phyloP scores from a whole-genome alignment of 2,797 vertebrate species.

The Betta splendens region DNA sequence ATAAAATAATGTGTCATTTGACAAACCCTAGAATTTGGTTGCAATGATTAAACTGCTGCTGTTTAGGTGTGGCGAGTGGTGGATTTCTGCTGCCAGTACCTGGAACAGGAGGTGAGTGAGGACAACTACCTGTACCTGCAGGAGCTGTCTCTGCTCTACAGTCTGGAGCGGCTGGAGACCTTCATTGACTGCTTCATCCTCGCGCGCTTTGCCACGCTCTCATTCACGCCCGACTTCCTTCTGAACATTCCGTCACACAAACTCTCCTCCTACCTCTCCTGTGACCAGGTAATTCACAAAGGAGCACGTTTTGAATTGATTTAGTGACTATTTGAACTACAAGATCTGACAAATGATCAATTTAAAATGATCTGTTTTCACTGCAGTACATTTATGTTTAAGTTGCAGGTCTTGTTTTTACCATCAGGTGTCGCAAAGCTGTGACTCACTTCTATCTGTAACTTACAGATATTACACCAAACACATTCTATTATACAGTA shows the following conservation, averaged over 20 bases:
- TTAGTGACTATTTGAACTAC: no score
- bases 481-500: no score
- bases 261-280: constrained; percentile 87
- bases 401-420: no score
- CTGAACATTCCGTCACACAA: constrained; percentile 86
- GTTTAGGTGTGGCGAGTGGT: constrained; percentile 92
- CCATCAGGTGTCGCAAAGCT: no score
- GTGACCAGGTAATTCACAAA: constrained; percentile 63
- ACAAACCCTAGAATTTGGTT: no score
- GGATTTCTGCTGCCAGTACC: constrained; percentile 95
- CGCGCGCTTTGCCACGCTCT: constrained; percentile 85
- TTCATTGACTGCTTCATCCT: constrained; percentile 91
- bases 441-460: no score
- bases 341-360: no score
- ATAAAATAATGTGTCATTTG: no score
- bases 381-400: no score
- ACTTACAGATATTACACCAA: no score
- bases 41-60: constrained; percentile 32
- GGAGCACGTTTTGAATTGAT: no score
- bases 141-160: constrained; percentile 92
- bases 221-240: constrained; percentile 87
- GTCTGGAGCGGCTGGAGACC: constrained; percentile 87
- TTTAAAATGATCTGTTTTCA: no score
- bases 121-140: constrained; percentile 95
- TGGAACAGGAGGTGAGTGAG: constrained; percentile 91